Conservation (phyloP, 2,888 invertebrate genomes). For the Tachina grossa region DNA sequence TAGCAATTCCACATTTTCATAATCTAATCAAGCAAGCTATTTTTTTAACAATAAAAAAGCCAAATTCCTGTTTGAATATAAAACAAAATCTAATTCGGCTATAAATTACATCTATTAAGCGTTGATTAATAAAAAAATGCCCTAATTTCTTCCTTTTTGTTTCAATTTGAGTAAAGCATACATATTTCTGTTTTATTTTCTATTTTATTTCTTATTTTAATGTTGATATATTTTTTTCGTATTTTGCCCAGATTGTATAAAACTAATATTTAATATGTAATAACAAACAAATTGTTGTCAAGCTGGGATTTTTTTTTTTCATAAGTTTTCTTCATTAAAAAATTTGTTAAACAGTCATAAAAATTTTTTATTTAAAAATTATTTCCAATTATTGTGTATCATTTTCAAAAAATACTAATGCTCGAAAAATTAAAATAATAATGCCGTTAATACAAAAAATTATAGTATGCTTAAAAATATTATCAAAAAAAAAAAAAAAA, state of each 20-base stretch:
- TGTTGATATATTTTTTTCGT: not conserved
- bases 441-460: conserved; percentile 56
- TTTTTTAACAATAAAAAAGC: too few relatives aligned
- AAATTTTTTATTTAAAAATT: conserved; percentile 10
- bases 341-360: conserved; percentile 26
- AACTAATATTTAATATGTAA: not conserved
- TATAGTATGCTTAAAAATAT: conserved; percentile 60
- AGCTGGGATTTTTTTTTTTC: conserved; percentile 27
- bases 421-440: conserved; percentile 19
- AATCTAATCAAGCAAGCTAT: too few relatives aligned
- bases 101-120: not conserved
- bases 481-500: conserved; percentile 36
- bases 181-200: too few relatives aligned
- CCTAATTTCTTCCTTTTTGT: too few relatives aligned
- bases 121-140: too few relatives aligned
- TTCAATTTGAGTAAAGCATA: too few relatives aligned
- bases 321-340: not conserved
- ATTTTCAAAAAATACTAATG: conserved; percentile 19
- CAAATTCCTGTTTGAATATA: too few relatives aligned
- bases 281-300: conserved; percentile 44
- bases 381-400: conserved; percentile 18
- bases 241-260: not conserved
- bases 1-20: too few relatives aligned
- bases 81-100: too few relatives aligned
- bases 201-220: not conserved